Base-by-base conservation (phyloP, 2,888 invertebrate species). In the Sphaeridia pumilis region DNA sequence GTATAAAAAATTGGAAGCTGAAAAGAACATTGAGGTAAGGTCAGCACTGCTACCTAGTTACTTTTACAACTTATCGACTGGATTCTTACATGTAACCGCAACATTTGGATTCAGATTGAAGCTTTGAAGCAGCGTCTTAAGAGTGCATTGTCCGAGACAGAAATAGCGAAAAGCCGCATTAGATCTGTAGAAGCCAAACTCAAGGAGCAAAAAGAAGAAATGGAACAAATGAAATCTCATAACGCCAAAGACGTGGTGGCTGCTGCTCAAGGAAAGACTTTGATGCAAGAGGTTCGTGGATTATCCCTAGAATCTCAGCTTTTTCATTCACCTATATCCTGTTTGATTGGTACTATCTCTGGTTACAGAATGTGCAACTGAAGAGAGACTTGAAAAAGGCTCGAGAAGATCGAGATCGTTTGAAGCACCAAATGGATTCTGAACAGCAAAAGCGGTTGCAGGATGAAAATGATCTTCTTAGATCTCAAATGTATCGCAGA, bases 11-110 rank as follows among this genome's bases (percentile, higher is more conserved):
- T 21, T 51, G n/a, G 45, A 51, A 46, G 43, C 28, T 12, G 46
- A 44, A 12, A 45, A 46, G 24, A 51, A 46, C 4, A 45, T 45
- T n/a, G 43, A 51, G 44, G 51, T 51, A 44, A 20, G n/a, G 14
- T 47, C 4, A n/a, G 12, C n/a, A 31, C 20, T 17, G 34, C 28
- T n/a, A n/a, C 34, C 43, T 12, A 22, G 5, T 12, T 12, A 43
- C 24, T n/a, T n/a, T n/a, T n/a, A n/a, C n/a, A n/a, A n/a, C n/a
- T n/a, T n/a, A n/a, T n/a, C n/a, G n/a, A n/a, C n/a, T n/a, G n/a
- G n/a, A n/a, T n/a, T n/a, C n/a, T n/a, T n/a, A n/a, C n/a, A n/a
- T n/a, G n/a, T n/a, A n/a, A n/a, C n/a, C n/a, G n/a, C n/a, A n/a
- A n/a, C n/a, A n/a, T n/a, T n/a, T n/a, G n/a, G 4, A 5, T 28